Evolutionary conservation across 1,140 invertebrate genomes (phyloP), one percentile per base, ranked within the genome.

Genomic region (Sycobia sp.): DNA sequence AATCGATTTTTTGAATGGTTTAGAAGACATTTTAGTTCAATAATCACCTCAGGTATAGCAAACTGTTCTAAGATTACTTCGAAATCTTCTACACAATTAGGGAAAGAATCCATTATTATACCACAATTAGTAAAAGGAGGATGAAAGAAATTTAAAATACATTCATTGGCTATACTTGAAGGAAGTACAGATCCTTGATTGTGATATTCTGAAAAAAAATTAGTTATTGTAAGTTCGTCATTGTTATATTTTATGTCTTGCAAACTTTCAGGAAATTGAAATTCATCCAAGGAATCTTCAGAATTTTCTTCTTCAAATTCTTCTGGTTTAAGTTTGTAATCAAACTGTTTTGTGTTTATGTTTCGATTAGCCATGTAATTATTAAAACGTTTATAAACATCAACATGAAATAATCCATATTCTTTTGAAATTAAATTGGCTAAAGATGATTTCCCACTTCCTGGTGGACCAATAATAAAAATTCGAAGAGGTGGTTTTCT

Each of bases 41-140:
- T 73, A 3, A 87, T 67, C 44, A 86, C 51, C 69, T 88, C 85
- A 11, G 86, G 86, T 27, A 87, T 80, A 25, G 79, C 69, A 70
- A 72, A 83, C 66, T 76, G 67, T 20, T 73, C 39, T 18, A 80
- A 34, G 76, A 86, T 84, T 23, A 78, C 72, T 47, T 84, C 77
- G 9, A 84, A 68, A 72, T 87, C 85, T 51, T 68, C 67, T 10
- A 76, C 67, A 32, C 78, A 71, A 66, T 77, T 82, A 13, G 86
- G 86, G 75, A 84, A 87, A 46, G 81, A 83, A 70, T 86, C 83
- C 27, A 88, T 65, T n/a, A 86, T 75, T 67, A 85, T 73, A 20
- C 85, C 85, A 25, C 61, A 72, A n/a, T 51, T 60, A 43, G 65
- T 68, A 69, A 75, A 82, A 4, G 84, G 82, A 43, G 78, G 65